Conservation (phyloP, 2,797 vertebrate genomes). For the Acanthopagrus latus region DNA sequence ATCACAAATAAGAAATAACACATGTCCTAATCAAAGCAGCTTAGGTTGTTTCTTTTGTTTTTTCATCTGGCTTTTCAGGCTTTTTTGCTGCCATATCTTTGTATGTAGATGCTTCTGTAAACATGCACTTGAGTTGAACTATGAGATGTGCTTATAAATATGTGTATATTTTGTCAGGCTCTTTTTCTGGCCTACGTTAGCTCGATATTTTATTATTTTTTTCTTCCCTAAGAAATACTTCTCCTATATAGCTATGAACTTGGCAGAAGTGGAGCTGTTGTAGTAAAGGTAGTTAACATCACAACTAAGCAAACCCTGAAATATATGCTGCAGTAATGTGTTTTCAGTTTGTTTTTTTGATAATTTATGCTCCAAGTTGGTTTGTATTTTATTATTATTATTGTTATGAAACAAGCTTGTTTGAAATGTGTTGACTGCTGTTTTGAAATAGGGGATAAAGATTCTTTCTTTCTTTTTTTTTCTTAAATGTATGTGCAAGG, state of each 20-base stretch:
- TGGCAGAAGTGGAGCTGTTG: slow-evolving; percentile 86
- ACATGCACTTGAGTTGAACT: slow-evolving; percentile 83
- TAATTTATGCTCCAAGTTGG: slow-evolving; percentile 94
- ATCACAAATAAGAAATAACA: slow-evolving; percentile 64
- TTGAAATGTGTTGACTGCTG: slow-evolving; percentile 99
- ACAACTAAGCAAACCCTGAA: slow-evolving; percentile 92
- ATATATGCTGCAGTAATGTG: slow-evolving; percentile 99
- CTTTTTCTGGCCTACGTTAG: slow-evolving; percentile 60
- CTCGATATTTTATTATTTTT: slow-evolving; percentile 76
- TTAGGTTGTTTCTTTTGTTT: slow-evolving; percentile 42
- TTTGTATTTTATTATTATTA: slow-evolving; percentile 89
- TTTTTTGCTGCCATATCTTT: slow-evolving; percentile 85
- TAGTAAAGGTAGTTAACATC: slow-evolving; percentile 90
- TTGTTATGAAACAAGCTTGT: slow-evolving; percentile 94
- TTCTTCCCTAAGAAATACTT: slow-evolving; percentile 73
- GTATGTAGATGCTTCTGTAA: slow-evolving; percentile 83
- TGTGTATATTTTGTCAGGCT: slow-evolving; percentile 81
- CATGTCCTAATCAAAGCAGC: slow-evolving; percentile 61
- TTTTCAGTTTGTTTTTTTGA: slow-evolving; percentile 87
- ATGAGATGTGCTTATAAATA: slow-evolving; percentile 79
- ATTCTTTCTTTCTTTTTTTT: slow-evolving; percentile 87
- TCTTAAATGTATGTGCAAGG: slow-evolving; percentile 82
- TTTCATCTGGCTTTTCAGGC: slow-evolving; percentile 71
- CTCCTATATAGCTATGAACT: slow-evolving; percentile 76
- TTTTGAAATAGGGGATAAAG: slow-evolving; percentile 96